Percentiles rank a stretch among this genome's conserved stretches.
Evolutionary conservation across 2,113 vertebrate genomes (phyloP).

Genomic region (Solenodon paradoxus): DNA sequence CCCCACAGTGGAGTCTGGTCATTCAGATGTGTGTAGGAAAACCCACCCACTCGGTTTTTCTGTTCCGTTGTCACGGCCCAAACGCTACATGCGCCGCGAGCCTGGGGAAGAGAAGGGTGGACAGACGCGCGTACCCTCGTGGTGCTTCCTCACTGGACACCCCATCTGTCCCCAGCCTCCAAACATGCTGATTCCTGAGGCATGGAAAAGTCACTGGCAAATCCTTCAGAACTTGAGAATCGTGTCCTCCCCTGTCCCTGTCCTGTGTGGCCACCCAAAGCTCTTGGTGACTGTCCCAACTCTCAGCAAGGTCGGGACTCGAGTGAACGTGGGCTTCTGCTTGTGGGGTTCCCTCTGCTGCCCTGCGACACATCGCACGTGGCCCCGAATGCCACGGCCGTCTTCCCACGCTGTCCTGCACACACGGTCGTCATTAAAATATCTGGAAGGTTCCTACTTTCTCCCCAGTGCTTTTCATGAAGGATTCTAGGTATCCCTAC

Average conservation of each 20-base stretch:
- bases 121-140: fast-evolving
- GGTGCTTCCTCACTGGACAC: fast-evolving
- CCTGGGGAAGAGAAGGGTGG: background rate
- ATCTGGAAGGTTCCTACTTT: background rate
- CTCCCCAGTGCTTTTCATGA: background rate
- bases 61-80: too few relatives aligned
- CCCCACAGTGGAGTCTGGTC: too few relatives aligned
- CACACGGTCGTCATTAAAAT: background rate
- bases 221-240: fast-evolving
- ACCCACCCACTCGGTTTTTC: background rate
- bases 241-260: fast-evolving
- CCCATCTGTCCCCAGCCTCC: background rate
- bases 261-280: background rate
- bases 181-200: background rate
- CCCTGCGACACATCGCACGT: too few relatives aligned
- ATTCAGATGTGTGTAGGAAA: background rate
- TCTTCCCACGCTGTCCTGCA: background rate
- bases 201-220: background rate
- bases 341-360: too few relatives aligned
- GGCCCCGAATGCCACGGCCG: too few relatives aligned
- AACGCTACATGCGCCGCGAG: fast-evolving
- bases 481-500: background rate
- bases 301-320: background rate
- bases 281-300: background rate
- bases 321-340: too few relatives aligned